Conservation (phyloP, 2,888 invertebrate species). For the Tetrapedia diversipes region DNA sequence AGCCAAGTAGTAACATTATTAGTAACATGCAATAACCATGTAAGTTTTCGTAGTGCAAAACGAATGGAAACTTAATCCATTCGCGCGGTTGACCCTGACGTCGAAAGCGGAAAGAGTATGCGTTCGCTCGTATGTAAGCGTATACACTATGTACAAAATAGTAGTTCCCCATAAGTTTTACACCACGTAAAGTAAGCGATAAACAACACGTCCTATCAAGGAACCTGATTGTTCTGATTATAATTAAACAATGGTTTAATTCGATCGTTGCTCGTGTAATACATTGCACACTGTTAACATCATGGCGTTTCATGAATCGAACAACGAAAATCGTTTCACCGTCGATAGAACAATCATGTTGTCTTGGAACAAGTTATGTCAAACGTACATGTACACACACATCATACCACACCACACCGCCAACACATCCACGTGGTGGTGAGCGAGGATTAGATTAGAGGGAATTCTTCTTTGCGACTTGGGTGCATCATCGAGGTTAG, state of each 20-base stretch:
- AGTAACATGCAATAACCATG: conserved; percentile 73
- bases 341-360: conserved; percentile 69
- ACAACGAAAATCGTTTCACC: background rate
- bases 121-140: background rate
- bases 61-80: conserved; percentile 59
- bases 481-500: conserved; percentile 72
- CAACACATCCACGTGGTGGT: conserved; percentile 83
- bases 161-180: conserved; percentile 69
- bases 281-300: background rate
- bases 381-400: conserved; percentile 70
- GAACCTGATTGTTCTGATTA: conserved; percentile 69
- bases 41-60: conserved; percentile 71
- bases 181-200: conserved; percentile 58
- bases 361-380: conserved; percentile 67
- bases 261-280: background rate
- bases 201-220: conserved; percentile 51
- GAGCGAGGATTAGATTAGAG: conserved; percentile 79
- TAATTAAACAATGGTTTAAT: background rate
- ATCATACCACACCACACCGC: conserved; percentile 83
- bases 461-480: conserved; percentile 69
- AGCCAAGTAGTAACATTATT: conserved; percentile 65
- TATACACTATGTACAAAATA: background rate
- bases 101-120: background rate
- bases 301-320: background rate
- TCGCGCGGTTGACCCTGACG: background rate